A percentile compares a stretch with the other conserved stretches of the same genome.
phyloP scores from a whole-genome alignment of 2,797 vertebrate species.

The Pampus argenteus region DNA sequence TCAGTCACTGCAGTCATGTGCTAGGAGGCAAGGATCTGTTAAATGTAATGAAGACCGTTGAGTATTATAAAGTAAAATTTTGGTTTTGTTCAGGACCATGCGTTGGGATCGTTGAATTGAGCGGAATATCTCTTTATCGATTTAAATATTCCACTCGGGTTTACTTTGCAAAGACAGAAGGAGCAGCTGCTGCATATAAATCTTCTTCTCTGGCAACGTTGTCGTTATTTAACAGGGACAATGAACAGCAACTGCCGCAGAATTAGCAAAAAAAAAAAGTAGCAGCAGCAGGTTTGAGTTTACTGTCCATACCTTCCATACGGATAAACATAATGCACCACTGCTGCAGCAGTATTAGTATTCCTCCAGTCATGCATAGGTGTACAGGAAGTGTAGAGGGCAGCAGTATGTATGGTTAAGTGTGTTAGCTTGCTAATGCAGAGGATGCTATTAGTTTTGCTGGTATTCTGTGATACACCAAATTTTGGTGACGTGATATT shows the following conservation, averaged over 20 bases:
- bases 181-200: slow-evolving; percentile 14
- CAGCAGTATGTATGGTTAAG: too few relatives aligned
- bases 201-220: not conserved
- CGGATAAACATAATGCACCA: too few relatives aligned
- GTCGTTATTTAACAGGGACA: not conserved
- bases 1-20: not conserved
- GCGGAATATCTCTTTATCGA: not conserved
- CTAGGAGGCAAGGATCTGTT: not conserved
- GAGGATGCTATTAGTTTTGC: too few relatives aligned
- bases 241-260: not conserved
- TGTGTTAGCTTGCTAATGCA: too few relatives aligned
- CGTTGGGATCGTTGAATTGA: not conserved
- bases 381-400: too few relatives aligned
- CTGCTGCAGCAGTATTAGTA: too few relatives aligned
- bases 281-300: not conserved
- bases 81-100: not conserved
- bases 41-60: not conserved
- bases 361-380: too few relatives aligned
- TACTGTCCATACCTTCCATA: too few relatives aligned
- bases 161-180: not conserved
- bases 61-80: slow-evolving; percentile 6
- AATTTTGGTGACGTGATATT: too few relatives aligned
- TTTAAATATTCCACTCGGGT: slow-evolving; percentile 2
- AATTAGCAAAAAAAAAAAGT: not conserved
- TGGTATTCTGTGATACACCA: too few relatives aligned